Evolutionary conservation across 2,113 vertebrate genomes (phyloP).

Genomic region (Nipponia nippon): DNA sequence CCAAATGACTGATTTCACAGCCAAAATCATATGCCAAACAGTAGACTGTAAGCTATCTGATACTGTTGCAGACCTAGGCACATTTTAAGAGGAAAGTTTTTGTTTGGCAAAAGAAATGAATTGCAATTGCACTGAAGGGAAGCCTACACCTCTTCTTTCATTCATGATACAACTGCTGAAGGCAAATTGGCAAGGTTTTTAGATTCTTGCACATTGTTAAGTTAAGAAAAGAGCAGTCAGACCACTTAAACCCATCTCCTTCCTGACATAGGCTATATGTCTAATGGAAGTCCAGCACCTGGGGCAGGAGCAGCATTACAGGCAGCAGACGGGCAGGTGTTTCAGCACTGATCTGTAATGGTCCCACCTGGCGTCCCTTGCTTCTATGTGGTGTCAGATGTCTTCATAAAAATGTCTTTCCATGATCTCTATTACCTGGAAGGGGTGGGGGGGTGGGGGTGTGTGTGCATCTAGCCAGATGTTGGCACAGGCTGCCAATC

Average conservation of each 20-base stretch:
- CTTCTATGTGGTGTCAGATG: not conserved
- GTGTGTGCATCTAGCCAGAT: not conserved
- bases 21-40: conserved; percentile 27
- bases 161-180: not conserved
- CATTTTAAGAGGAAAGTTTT: conserved; percentile 11
- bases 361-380: not conserved
- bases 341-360: not conserved
- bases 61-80: not conserved
- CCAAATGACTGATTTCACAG: conserved; percentile 30
- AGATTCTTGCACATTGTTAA: not conserved
- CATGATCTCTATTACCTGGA: not conserved
- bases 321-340: not conserved
- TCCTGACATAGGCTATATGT: not conserved
- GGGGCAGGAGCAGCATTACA: not conserved
- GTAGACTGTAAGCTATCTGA: not conserved
- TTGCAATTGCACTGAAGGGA: not conserved
- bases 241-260: not conserved
- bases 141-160: not conserved
- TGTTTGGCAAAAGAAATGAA: conserved; percentile 8
- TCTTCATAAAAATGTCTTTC: not conserved
- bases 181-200: not conserved
- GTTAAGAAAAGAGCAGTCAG: not conserved
- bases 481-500: not conserved
- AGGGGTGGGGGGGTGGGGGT: no score
- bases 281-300: not conserved